Conservation (phyloP, 2,113 vertebrate genomes). For the Archilochus colubris region DNA sequence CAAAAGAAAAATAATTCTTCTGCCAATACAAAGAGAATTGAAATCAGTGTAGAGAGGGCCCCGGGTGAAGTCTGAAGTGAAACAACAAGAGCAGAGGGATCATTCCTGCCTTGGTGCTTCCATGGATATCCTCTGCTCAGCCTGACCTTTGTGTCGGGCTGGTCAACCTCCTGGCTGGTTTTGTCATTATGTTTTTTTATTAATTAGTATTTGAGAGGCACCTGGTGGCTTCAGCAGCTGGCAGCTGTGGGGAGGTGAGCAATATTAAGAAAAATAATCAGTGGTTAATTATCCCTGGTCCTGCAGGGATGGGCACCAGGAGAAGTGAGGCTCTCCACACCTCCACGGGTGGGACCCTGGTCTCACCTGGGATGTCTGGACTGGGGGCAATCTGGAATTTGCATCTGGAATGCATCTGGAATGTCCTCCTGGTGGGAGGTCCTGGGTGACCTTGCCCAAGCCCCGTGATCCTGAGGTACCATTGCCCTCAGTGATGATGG, state of each 20-base stretch:
- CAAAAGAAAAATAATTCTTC: constrained; percentile 1
- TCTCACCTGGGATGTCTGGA: rapidly evolving
- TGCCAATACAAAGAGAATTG: constrained; percentile 12
- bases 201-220: background rate
- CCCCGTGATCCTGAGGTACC: rapidly evolving
- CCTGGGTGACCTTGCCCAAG: background rate
- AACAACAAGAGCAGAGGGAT: background rate
- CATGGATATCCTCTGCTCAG: rapidly evolving
- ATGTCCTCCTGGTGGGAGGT: background rate
- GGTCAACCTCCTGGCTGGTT: background rate
- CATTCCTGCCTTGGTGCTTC: background rate
- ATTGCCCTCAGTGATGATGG: rapidly evolving
- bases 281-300: background rate
- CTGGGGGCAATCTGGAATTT: rapidly evolving
- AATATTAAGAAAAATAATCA: rapidly evolving
- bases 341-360: background rate
- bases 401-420: too few species aligned
- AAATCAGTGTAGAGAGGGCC: background rate
- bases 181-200: background rate
- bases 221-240: background rate
- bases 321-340: too few species aligned
- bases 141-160: background rate
- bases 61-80: background rate
- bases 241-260: rapidly evolving
- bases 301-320: rapidly evolving